Conservation (phyloP, 2,888 invertebrate species). For the Tortricodes alternella region DNA sequence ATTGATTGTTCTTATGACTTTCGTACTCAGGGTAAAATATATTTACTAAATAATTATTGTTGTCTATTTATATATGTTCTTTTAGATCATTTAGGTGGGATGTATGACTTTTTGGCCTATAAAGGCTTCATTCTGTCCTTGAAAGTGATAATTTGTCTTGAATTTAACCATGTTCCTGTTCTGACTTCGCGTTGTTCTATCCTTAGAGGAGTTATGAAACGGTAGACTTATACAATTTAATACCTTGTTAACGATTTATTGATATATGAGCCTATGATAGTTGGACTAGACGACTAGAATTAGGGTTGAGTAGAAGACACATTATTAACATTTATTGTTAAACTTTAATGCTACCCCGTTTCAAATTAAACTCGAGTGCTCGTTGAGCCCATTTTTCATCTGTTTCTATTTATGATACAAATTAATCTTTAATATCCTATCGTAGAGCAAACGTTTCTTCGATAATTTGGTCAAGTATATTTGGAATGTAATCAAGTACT, state of each 20-base stretch:
- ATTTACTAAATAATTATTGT: slow-evolving; percentile 54
- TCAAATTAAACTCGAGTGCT: neutral
- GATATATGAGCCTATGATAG: slow-evolving; percentile 61
- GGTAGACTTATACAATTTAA: slow-evolving; percentile 52
- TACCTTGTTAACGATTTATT: slow-evolving; percentile 66
- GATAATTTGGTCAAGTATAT: too few relatives aligned
- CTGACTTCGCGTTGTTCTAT: slow-evolving; percentile 55
- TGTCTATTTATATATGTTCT: slow-evolving; percentile 61
- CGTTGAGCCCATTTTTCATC: neutral
- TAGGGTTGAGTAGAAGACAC: slow-evolving; percentile 32
- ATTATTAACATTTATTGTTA: slow-evolving; percentile 25
- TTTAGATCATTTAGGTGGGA: slow-evolving; percentile 60
- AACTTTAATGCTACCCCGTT: neutral
- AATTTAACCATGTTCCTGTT: slow-evolving; percentile 44
- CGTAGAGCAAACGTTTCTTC: too few relatives aligned
- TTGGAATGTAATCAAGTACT: too few relatives aligned
- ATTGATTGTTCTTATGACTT: slow-evolving; percentile 76
- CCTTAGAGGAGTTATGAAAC: slow-evolving; percentile 58
- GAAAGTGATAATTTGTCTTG: slow-evolving; percentile 42
- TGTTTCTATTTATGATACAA: too few relatives aligned
- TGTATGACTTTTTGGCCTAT: slow-evolving; percentile 71
- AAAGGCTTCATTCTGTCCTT: slow-evolving; percentile 49
- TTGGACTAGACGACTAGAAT: slow-evolving; percentile 61
- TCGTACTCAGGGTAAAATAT: slow-evolving; percentile 75
- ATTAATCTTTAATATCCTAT: too few relatives aligned